Conservation (phyloP, 1,140 invertebrate species). For the Lanistes nyassanus region DNA sequence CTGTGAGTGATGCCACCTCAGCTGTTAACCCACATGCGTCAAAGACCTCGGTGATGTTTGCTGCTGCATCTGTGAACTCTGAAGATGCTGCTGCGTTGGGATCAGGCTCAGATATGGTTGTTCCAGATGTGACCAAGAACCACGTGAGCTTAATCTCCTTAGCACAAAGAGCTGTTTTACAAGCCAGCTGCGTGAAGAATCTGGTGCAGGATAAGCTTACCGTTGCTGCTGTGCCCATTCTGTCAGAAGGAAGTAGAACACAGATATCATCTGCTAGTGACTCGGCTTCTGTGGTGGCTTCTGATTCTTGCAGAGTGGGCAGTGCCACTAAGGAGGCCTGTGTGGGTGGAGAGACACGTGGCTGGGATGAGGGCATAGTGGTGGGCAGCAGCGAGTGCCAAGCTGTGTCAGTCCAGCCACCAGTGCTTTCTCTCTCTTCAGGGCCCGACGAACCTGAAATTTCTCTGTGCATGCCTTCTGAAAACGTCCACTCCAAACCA, state of each 20-base stretch:
- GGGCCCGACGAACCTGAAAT: not conserved
- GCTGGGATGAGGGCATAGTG: not conserved
- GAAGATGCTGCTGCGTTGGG: not conserved
- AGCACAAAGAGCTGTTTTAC: not conserved
- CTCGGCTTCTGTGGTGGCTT: not conserved
- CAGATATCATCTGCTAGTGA: too few species aligned
- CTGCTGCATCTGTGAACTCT: not conserved
- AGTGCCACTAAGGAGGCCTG: not conserved
- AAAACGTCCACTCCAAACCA: conserved; percentile 17
- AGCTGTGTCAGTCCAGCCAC: too few species aligned
- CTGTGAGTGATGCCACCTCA: not conserved
- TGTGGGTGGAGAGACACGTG: not conserved
- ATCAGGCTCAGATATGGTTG: not conserved
- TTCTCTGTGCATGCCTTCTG: not conserved
- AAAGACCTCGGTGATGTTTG: not conserved
- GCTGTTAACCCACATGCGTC: not conserved
- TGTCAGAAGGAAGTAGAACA: too few species aligned
- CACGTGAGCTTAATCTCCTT: not conserved
- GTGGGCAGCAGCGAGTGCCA: not conserved
- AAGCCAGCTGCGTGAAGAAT: not conserved
- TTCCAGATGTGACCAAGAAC: not conserved
- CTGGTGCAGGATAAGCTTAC: too few species aligned
- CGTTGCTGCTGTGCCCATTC: too few species aligned
- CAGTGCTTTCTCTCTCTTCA: not conserved
- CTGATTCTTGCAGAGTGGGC: not conserved